Evolutionary conservation across 2,113 vertebrate genomes (phyloP), one percentile per base, ranked within the genome.

Genomic region (Chlamydotis undulata): DNA sequence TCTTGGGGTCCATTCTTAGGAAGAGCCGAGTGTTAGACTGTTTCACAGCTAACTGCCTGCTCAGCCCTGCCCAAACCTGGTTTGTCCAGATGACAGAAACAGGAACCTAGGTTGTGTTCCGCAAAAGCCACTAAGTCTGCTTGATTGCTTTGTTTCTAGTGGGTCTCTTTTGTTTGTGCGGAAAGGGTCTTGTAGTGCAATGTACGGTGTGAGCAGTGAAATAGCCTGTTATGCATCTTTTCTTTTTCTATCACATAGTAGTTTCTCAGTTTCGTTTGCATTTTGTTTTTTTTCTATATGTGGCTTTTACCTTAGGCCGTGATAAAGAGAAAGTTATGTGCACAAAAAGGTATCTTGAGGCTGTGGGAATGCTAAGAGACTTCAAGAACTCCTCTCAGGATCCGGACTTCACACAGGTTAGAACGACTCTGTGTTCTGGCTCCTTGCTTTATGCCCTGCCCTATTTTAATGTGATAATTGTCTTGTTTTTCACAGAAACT

Each of bases 391-490:
- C 97, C 5, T 96, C 96, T 17, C 98, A 99, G 96, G 99, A 99
- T 96, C 99, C 99, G 1, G 98, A 99, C 69, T 99, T 99, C 97
- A 98, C 99, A 83, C 98, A 98, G 98, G 99, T 99, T 97, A 64
- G 93, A 69, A 71, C 6, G 49, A n/a, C 3, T 12, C 4, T 25
- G 14, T 50, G 9, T 57, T 80, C 19, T 57, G 10, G 8, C 50
- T 94, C 50, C 31, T 88, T 89, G 47, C 35, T 83, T 59, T 82
- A 12, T 22, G 11, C 7, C 12, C 8, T 73, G 5, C 23, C 10
- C 7, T 71, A 1, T 47, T 75, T 49, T 68, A 75, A 41, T 90
- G 14, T 68, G 15, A 55, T 2, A 25, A 7, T 41, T 65, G 14
- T 37, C 33, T 63, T 14, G 41, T 43, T 90, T 88, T 84, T 83